These are phyloP conservation scores for Scomber scombrus DNA, from an alignment of 2,113 vertebrate species.

Conservation along the genomic window DNA sequence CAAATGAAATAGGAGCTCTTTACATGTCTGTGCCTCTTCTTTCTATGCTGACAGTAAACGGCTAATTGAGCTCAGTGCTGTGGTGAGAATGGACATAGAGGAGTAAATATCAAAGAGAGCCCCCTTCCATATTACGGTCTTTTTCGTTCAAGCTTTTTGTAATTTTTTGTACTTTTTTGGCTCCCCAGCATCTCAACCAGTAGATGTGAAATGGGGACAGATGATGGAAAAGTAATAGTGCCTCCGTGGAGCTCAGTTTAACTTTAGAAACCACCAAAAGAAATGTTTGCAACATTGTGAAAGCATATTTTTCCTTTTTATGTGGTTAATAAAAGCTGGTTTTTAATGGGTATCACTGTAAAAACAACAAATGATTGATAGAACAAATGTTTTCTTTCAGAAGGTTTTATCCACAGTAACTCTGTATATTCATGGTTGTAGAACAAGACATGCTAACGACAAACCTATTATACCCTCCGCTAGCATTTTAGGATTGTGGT, in stretches of 20 bases:
- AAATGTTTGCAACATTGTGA: neutral
- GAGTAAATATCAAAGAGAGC: conserved; percentile 20
- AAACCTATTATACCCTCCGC: too few species aligned
- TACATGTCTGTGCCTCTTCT: conserved; percentile 35
- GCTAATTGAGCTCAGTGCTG: conserved; percentile 44
- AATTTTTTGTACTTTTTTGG: neutral
- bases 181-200: neutral
- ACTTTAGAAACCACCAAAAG: neutral
- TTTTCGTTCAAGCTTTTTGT: conserved; percentile 3
- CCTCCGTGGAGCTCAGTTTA: neutral
- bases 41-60: conserved; percentile 34
- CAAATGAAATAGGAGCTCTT: conserved; percentile 55
- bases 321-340: neutral
- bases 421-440: too few species aligned
- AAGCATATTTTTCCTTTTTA: neutral
- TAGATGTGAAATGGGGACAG: conserved; percentile 1
- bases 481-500: too few species aligned
- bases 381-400: too few species aligned
- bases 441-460: too few species aligned
- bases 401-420: too few species aligned
- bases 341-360: neutral
- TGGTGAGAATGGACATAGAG: conserved; percentile 22
- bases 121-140: neutral
- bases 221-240: neutral
- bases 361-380: too few species aligned